These are phyloP conservation scores for Eubasilissa splendida DNA, from an alignment of 2,888 invertebrate species.

Conservation along the genomic window DNA sequence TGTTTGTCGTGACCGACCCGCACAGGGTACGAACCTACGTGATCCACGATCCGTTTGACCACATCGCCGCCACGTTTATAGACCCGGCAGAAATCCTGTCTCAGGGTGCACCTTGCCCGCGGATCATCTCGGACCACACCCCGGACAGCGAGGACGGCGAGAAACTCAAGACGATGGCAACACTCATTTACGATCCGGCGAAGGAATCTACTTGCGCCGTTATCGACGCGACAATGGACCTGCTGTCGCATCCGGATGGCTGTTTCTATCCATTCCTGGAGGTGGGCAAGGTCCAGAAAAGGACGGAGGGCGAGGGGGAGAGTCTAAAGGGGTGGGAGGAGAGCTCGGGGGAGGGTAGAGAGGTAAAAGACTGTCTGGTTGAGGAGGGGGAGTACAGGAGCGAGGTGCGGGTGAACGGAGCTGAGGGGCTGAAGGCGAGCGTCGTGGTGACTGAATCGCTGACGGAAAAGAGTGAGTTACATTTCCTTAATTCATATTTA, in stretches of 20 bases:
- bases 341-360: conserved; percentile 51
- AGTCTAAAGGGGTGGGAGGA: conserved; percentile 56
- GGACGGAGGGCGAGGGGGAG: conserved; percentile 52
- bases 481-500: neutral
- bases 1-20: conserved; percentile 68
- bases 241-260: conserved; percentile 53
- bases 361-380: conserved; percentile 39
- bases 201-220: conserved; percentile 54
- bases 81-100: conserved; percentile 59
- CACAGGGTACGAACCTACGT: conserved; percentile 65
- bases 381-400: conserved; percentile 53
- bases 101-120: conserved; percentile 32
- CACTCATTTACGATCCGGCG: conserved; percentile 48
- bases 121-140: conserved; percentile 20
- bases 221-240: conserved; percentile 52
- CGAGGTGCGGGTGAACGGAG: conserved; percentile 57
- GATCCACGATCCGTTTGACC: conserved; percentile 65
- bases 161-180: conserved; percentile 37
- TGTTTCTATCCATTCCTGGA: conserved; percentile 41
- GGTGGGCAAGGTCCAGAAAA: conserved; percentile 56
- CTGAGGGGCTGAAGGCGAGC: conserved; percentile 60
- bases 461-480: conserved; percentile 66
- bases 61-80: conserved; percentile 63
- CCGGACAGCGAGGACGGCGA: conserved; percentile 7
- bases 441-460: conserved; percentile 65